A percentile compares a stretch with the other conserved stretches of the same genome.
Evolutionary conservation across 23 tunicate species (phyloP).

Genomic region (Ciona savignyi): DNA sequence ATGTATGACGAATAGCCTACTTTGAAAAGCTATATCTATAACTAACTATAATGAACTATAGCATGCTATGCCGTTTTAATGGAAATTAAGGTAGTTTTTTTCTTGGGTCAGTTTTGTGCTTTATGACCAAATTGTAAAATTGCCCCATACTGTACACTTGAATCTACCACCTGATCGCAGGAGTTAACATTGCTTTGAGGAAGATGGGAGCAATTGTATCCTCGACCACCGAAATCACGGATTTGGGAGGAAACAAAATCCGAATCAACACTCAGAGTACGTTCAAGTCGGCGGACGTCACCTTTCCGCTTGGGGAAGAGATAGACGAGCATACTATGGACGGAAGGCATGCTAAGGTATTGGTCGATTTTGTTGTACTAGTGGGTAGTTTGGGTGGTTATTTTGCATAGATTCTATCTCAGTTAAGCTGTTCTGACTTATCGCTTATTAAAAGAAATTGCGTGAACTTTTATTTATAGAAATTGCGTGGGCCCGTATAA

Average conservation of each 20-base stretch:
- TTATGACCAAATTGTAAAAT: not conserved
- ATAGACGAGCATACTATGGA: constrained; percentile 88
- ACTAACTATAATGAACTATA: too few species aligned
- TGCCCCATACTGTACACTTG: not conserved
- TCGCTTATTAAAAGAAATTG: not conserved
- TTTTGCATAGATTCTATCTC: too few species aligned
- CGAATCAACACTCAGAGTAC: constrained; percentile 85
- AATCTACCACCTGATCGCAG: constrained; percentile 13
- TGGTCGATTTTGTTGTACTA: too few species aligned
- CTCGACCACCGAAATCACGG: constrained; percentile 79
- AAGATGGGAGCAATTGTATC: constrained; percentile 64
- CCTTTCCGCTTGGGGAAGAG: constrained; percentile 68
- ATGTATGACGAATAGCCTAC: too few species aligned
- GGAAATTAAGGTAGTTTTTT: not conserved
- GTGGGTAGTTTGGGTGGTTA: too few species aligned
- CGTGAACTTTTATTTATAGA: too few species aligned
- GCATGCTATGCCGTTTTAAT: not conserved
- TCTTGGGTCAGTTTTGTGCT: not conserved
- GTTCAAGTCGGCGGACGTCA: constrained; percentile 66
- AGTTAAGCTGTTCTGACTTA: too few species aligned
- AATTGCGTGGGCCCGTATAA: too few species aligned
- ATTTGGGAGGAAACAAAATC: constrained; percentile 65
- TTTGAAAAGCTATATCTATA: too few species aligned
- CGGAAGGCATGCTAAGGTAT: constrained; percentile 49
- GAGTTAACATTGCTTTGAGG: constrained; percentile 83